Evolutionary conservation across 2,113 vertebrate species (phyloP).

Genomic region (Nyctibius bracteatus): DNA sequence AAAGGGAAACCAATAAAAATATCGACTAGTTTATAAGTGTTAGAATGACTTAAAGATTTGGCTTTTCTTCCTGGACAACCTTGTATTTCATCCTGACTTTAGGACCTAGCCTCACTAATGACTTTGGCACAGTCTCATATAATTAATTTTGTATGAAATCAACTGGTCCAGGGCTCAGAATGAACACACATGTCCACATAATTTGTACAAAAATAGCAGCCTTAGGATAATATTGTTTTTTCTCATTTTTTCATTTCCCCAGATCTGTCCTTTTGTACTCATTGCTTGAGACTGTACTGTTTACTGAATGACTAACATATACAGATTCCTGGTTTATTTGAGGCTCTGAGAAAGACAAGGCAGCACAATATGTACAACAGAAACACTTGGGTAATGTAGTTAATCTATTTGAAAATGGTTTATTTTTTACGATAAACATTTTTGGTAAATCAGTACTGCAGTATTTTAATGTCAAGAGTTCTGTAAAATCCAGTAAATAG

Average conservation of each 20-base stretch:
- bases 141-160: not conserved
- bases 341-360: not conserved
- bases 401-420: not conserved
- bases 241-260: not conserved
- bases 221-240: not conserved
- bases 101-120: not conserved
- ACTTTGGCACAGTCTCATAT: not conserved
- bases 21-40: not conserved
- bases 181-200: not conserved
- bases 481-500: not conserved
- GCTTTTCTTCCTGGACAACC: not conserved
- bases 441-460: not conserved
- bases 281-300: not conserved
- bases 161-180: not conserved
- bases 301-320: not conserved
- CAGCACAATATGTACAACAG: not conserved
- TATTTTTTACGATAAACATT: not conserved
- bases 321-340: not conserved
- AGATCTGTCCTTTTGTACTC: not conserved
- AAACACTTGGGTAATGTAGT: not conserved
- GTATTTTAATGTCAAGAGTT: not conserved
- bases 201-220: not conserved
- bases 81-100: constrained; percentile 6
- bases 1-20: not conserved
- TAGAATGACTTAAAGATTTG: not conserved